Evolutionary conservation across 2,113 vertebrate species (phyloP).

Genomic region (Ariopsis seemanni): DNA sequence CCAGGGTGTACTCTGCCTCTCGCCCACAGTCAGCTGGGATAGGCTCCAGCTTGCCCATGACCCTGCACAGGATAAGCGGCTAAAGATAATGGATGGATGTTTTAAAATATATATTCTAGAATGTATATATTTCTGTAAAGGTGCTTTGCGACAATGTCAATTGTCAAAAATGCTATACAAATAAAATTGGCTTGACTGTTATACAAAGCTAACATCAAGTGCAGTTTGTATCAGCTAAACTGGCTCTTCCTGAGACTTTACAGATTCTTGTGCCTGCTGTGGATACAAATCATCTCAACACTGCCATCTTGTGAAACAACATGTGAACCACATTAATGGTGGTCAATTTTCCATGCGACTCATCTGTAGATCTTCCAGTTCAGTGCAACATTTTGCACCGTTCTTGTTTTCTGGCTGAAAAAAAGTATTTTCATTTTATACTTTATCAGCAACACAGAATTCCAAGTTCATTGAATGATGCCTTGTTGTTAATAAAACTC

Average conservation of each 20-base stretch:
- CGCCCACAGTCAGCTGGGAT: too few relatives aligned
- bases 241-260: background rate
- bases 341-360: background rate
- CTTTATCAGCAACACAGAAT: background rate
- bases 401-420: background rate
- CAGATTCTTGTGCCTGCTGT: background rate
- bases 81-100: too few relatives aligned
- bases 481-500: background rate
- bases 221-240: background rate
- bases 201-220: too few relatives aligned
- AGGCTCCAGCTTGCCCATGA: too few relatives aligned
- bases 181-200: too few relatives aligned
- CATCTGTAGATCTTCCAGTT: background rate
- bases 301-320: conserved; percentile 20
- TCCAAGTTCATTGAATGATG: background rate
- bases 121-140: too few relatives aligned
- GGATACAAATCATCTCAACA: background rate
- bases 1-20: too few relatives aligned
- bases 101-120: too few relatives aligned
- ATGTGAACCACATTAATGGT: background rate
- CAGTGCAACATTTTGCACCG: background rate
- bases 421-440: background rate
- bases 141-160: too few relatives aligned
- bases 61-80: too few relatives aligned
- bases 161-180: too few relatives aligned